phyloP scores from a whole-genome alignment of 2,888 invertebrate species.

The Trissonchulus latispiculum region DNA sequence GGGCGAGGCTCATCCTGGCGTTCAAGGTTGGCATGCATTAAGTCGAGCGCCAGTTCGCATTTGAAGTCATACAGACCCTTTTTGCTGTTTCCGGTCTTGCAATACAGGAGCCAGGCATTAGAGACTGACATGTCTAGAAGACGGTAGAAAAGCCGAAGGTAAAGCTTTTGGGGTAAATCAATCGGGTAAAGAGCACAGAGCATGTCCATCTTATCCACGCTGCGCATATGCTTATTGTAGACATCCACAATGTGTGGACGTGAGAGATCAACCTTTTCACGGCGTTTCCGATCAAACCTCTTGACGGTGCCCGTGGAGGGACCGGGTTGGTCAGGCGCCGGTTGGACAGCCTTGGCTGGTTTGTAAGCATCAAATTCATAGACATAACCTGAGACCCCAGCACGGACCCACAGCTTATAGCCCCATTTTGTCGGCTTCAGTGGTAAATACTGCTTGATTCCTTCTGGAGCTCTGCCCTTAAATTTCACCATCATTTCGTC shows the following conservation, averaged over 20 bases:
- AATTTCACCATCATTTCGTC: slow-evolving; percentile 29
- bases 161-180: slow-evolving; percentile 32
- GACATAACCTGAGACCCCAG: slow-evolving; percentile 13
- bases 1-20: not conserved
- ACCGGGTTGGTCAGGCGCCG: not conserved
- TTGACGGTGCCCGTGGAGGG: slow-evolving; percentile 26
- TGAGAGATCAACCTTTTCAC: slow-evolving; percentile 14
- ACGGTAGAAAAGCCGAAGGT: slow-evolving; percentile 34
- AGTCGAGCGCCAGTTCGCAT: not conserved
- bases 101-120: slow-evolving; percentile 27
- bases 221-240: slow-evolving; percentile 36
- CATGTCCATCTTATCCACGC: slow-evolving; percentile 38
- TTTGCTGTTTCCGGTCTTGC: slow-evolving; percentile 4
- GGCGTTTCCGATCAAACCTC: slow-evolving; percentile 28
- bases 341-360: not conserved
- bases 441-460: slow-evolving; percentile 12
- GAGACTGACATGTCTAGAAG: slow-evolving; percentile 30
- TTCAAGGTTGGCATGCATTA: not conserved
- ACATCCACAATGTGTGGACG: slow-evolving; percentile 13
- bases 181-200: slow-evolving; percentile 36
- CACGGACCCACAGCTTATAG: slow-evolving; percentile 17
- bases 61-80: slow-evolving; percentile 1
- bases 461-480: slow-evolving; percentile 24
- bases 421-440: slow-evolving; percentile 19
- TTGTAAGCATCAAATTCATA: slow-evolving; percentile 17